Evolutionary conservation across 2,797 vertebrate species (phyloP), one percentile per base, ranked within the genome.

Genomic region (Streptopelia turtur): DNA sequence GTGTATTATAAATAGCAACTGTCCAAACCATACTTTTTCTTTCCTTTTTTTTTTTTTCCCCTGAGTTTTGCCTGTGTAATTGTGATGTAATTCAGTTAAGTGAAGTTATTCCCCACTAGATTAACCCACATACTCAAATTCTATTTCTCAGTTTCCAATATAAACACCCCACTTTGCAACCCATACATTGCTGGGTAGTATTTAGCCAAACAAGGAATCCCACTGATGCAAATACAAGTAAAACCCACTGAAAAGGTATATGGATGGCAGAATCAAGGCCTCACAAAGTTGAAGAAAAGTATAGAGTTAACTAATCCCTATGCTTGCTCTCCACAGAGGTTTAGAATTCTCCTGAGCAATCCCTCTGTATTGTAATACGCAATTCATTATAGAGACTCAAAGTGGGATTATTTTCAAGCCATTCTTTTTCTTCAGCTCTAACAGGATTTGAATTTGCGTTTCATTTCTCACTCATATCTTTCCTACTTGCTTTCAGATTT

Each of bases 401-500:
- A 84, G 85, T 90, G 43, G 61, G 92, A 95, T 94, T 92, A 94
- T 95, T 94, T 96, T 93, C 89, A 79, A 91, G 76, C 52, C 45
- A 87, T 93, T 93, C 74, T 85, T 94, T 83, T 90, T 93, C 94
- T 96, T 93, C 59, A 87, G 61, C 84, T 72, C 77, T 92, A 96
- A 95, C 60, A 95, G 90, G 95, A 96, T 96, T 91, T 97, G 87
- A 95, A 95, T 93, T 87, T 93, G 91, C 33, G 0, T 93, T 95
- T 93, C 63, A 88, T 94, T 95, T 96, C 90, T 91, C 90, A 81
- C 80, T 94, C 78, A 74, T 89, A 95, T 95, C 92, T 92, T 89
- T 93, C 71, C 89, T 95, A 23, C 90, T 96, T 87, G 68, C 93
- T 96, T 96, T 95, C 90, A 95, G 70, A 61, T 92, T 93, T 94